Base-by-base conservation (phyloP, 2,888 invertebrate genomes). In the Drosophila kambysellisi region DNA sequence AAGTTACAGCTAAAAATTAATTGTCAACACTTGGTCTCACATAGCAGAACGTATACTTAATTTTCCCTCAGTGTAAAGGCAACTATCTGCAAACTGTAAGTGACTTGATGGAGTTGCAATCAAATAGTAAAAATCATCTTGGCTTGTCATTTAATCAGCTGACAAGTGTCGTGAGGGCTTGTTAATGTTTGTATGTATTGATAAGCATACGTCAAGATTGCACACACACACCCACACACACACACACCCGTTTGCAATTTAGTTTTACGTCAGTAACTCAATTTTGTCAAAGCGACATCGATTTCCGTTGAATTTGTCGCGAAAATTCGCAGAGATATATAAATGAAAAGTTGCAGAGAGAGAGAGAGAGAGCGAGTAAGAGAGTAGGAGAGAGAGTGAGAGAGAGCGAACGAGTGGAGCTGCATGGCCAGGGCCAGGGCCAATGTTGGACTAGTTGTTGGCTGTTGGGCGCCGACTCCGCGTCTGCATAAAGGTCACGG, bases 401-500 rank as follows among this genome's bases (percentile, higher is more conserved):
- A n/a, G 54, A 50, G 32, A 20, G 39, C n/a, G 30, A 25, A 50
- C 20, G 53, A 41, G 37, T 25, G 37, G 20, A 67, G 64, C 62
- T 46, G 54, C 67, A 68, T 43, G 63, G 64, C 69, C 76, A 72
- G 20, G 68, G 66, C 64, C 66, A 70, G 39, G 58, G 59, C 37
- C 65, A 58, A 51, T 61, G 52, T 48, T 62, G 59, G 53, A 46
- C 62, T 33, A 61, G 88, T 76, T 87, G 84, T 72, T 87, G 82
- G 66, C 74, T 87, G 74, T 15, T 46, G n/a, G 74, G 82, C 85
- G 84, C 88, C 84, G 84, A 85, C 84, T 85, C 76, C 88, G 74
- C 75, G 70, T 74, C 84, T 79, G 79, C 88, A 81, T 70, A 87
- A 85, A 85, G 84, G 88, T 85, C 84, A 85, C 41, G 84, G 84